Evolutionary conservation across 2,888 invertebrate species (phyloP).

Genomic region (Myopa testacea): DNA sequence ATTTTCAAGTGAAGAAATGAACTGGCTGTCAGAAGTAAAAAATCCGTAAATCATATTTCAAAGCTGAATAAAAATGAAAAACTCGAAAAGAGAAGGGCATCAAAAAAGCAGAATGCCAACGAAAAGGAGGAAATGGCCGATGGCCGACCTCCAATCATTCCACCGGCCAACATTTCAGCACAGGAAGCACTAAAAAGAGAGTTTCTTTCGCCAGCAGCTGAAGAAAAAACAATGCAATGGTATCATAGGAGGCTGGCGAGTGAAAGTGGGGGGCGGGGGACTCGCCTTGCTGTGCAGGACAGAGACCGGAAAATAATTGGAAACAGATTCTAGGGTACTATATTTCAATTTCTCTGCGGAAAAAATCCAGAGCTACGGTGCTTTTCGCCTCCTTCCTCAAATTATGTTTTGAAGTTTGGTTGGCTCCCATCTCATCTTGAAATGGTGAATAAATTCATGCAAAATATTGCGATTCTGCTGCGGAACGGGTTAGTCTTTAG

Average conservation of each 20-base stretch:
- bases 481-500: too few species aligned
- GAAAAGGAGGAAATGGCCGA: constrained; percentile 16
- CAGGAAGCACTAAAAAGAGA: constrained; percentile 37
- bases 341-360: constrained; percentile 17
- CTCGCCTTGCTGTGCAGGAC: not conserved
- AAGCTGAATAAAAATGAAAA: constrained; percentile 43
- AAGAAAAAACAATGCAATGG: not conserved
- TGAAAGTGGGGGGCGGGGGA: not conserved
- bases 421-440: not conserved
- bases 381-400: not conserved
- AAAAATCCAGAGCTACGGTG: not conserved
- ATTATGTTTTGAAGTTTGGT: not conserved
- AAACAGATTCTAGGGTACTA: constrained; percentile 28
- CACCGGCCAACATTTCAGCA: constrained; percentile 12
- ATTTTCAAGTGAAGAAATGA: constrained; percentile 46
- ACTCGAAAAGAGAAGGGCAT: not conserved
- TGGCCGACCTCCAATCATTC: not conserved
- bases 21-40: constrained; percentile 47
- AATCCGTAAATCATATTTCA: constrained; percentile 50
- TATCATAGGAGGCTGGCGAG: not conserved
- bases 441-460: not conserved
- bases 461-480: constrained; percentile 2
- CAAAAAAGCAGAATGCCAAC: constrained; percentile 27
- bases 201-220: not conserved
- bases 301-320: constrained; percentile 42